These are phyloP conservation scores for Brenthis hecate DNA, from an alignment of 2,888 invertebrate genomes.

Conservation along the genomic window DNA sequence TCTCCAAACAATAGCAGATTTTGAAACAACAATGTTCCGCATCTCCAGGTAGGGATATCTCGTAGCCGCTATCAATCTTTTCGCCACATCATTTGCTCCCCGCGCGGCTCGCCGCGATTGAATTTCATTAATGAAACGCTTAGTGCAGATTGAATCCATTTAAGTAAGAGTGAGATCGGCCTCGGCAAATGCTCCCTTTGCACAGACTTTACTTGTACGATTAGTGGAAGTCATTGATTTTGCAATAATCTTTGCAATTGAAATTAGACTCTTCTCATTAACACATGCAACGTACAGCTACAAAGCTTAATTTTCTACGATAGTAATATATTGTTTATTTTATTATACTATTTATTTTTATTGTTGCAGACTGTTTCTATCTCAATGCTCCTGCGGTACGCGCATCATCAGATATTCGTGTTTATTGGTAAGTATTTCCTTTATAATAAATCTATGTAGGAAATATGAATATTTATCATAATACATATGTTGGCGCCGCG, in stretches of 20 bases:
- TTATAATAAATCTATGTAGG: background rate
- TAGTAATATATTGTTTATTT: background rate
- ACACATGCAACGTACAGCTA: background rate
- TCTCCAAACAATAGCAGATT: background rate
- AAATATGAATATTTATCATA: background rate
- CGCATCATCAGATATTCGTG: slow-evolving; percentile 99
- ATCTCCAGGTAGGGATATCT: slow-evolving; percentile 32
- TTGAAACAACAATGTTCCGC: slow-evolving; percentile 22
- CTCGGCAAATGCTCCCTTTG: slow-evolving; percentile 46
- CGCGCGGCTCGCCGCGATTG: slow-evolving; percentile 71
- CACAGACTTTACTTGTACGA: slow-evolving; percentile 24
- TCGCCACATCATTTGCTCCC: slow-evolving; percentile 81
- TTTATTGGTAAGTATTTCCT: slow-evolving; percentile 93
- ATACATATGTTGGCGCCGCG: too few relatives aligned
- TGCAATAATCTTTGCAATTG: slow-evolving; percentile 8
- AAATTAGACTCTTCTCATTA: slow-evolving; percentile 11
- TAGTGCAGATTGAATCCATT: slow-evolving; percentile 81
- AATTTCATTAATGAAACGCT: slow-evolving; percentile 82
- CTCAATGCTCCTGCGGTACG: slow-evolving; percentile 98
- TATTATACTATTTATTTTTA: slow-evolving; percentile 2
- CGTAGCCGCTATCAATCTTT: slow-evolving; percentile 71
- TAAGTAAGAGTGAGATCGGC: slow-evolving; percentile 72
- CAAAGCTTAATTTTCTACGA: background rate
- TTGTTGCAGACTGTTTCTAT: slow-evolving; percentile 97
- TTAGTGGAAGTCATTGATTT: slow-evolving; percentile 24